Percentiles rank a stretch among this genome's conserved stretches.
Evolutionary conservation across 2,113 vertebrate genomes (phyloP).

Genomic region (Notechis scutatus): DNA sequence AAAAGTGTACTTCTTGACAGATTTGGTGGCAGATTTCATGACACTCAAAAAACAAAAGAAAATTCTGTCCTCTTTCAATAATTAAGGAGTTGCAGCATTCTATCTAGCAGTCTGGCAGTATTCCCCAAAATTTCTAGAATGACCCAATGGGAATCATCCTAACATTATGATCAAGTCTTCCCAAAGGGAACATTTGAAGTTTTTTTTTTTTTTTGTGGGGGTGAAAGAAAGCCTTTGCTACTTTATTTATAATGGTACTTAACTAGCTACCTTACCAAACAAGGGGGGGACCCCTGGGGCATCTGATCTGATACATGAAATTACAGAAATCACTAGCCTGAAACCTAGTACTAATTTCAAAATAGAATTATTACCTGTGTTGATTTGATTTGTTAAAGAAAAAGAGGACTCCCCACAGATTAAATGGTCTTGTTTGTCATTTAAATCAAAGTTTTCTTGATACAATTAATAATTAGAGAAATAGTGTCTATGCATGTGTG

Average conservation of each 20-base stretch:
- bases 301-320: neutral
- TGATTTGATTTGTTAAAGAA: neutral
- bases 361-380: neutral
- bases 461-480: neutral
- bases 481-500: neutral
- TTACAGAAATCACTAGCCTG: neutral
- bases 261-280: too few species aligned
- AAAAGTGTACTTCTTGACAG: neutral
- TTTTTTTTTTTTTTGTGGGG: too few species aligned
- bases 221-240: neutral
- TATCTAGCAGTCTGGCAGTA: neutral
- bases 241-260: neutral
- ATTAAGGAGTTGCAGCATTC: neutral
- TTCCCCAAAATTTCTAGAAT: neutral
- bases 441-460: neutral
- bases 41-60: neutral
- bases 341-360: neutral
- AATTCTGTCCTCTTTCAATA: neutral
- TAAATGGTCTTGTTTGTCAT: neutral
- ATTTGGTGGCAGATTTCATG: neutral
- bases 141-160: neutral
- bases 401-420: neutral
- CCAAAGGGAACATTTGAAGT: neutral
- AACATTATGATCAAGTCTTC: neutral
- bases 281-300: neutral